A percentile compares a stretch with the other conserved stretches of the same genome.
Conservation (phyloP, 2,888 invertebrate species). For the Ochropleura leucogaster region DNA sequence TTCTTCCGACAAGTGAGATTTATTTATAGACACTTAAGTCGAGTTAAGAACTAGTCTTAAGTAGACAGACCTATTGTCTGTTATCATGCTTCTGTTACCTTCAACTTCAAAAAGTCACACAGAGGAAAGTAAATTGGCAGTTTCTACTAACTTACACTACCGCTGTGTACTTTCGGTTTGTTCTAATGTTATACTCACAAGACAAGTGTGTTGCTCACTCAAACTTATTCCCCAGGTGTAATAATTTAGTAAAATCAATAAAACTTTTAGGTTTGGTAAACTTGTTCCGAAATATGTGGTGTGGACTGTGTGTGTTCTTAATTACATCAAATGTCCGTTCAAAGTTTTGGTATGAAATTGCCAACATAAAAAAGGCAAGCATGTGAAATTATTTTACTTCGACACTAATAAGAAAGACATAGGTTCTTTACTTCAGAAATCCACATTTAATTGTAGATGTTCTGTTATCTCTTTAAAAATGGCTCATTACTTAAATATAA, state of each 20-base stretch:
- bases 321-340: neutral
- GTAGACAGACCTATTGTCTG: neutral
- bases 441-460: neutral
- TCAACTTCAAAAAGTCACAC: conserved; percentile 5
- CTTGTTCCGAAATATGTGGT: neutral
- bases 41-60: neutral
- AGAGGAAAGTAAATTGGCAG: conserved; percentile 16
- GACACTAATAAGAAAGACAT: neutral
- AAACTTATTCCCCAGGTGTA: conserved; percentile 36
- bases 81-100: neutral
- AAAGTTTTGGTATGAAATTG: neutral
- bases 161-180: conserved; percentile 28
- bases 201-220: conserved; percentile 35
- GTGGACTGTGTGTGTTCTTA: neutral
- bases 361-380: neutral
- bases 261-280: conserved; percentile 24
- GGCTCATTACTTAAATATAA: conserved; percentile 2
- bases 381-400: neutral
- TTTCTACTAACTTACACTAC: conserved; percentile 11
- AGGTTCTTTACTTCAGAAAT: neutral
- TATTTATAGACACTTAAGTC: neutral
- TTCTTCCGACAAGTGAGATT: neutral
- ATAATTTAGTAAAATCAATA: conserved; percentile 21
- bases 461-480: neutral
- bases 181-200: conserved; percentile 31